Conservation (phyloP, 2,888 invertebrate species). For the Sinopyrophorus schimmeli region DNA sequence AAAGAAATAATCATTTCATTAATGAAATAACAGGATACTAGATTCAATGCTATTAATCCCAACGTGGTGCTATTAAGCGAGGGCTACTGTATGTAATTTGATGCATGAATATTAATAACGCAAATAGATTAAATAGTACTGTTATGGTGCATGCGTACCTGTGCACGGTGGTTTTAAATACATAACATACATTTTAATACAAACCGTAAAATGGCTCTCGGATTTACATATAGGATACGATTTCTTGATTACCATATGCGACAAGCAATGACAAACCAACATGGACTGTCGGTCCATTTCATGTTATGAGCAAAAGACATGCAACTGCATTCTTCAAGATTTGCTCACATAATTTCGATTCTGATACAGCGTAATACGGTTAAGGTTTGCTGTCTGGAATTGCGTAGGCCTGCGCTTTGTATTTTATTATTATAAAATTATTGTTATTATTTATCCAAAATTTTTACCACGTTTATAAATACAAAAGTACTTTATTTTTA, state of each 20-base stretch:
- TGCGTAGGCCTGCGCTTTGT: too few relatives aligned
- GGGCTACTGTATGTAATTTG: too few relatives aligned
- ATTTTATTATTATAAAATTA: too few relatives aligned
- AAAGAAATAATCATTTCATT: too few relatives aligned
- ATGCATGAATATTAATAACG: constrained; percentile 13
- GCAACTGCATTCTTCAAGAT: constrained; percentile 16
- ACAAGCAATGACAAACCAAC: constrained; percentile 36
- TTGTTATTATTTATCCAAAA: too few relatives aligned
- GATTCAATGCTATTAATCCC: too few relatives aligned
- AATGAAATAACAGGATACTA: too few relatives aligned
- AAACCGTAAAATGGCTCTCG: constrained; percentile 33
- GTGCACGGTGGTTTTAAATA: constrained; percentile 9
- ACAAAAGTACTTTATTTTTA: too few relatives aligned
- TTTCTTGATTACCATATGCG: constrained; percentile 36
- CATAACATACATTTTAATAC: constrained; percentile 28
- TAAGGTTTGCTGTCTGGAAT: too few relatives aligned
- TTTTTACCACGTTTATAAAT: too few relatives aligned
- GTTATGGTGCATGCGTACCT: constrained; percentile 10
- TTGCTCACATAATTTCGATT: constrained; percentile 6
- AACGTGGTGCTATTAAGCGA: too few relatives aligned
- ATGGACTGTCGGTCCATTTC: constrained; percentile 37
- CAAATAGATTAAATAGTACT: constrained; percentile 14
- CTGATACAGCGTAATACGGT: constrained; percentile 4
- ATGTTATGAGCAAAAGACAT: constrained; percentile 36
- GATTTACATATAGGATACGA: constrained; percentile 37